Evolutionary conservation across 2,888 invertebrate genomes (phyloP), one percentile per base, ranked within the genome.

Genomic region (Phymatocera aterrima): DNA sequence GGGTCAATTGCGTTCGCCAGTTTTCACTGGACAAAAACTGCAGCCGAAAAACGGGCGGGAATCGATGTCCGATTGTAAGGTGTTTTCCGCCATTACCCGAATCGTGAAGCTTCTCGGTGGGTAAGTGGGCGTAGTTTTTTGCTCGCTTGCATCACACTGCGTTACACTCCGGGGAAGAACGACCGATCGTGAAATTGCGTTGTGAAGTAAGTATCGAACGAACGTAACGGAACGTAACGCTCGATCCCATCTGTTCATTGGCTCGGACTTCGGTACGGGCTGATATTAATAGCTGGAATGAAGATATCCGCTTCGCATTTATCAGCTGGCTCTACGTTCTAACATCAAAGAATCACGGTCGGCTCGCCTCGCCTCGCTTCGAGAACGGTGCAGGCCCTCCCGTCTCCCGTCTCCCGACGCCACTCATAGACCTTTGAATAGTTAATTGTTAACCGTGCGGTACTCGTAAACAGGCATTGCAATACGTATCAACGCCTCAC

Each of bases 311-410:
- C 82, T 81, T 70, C 83, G 78, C 80, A 80, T 84, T 86, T 86
- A 86, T 86, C 84, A 84, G 84, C 68, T 68, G 82, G 84, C 82
- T 84, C 84, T 84, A 84, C 83, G 83, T 83, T 83, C 82, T 81
- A 80, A 83, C 83, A 83, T 86, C 85, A 84, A 85, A 85, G 84
- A 64, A 24, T 31, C 54, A 21, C 18, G 31, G 46, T 51, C 65
- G 34, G 12, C 48, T 28, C 31, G 70, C 70, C 18, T 68, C 43
- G 68, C 43, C 46, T 43, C 18, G 72, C 51, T 31, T 68, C 24
- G 68, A 31, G 60, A 60, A 15, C n/a, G 12, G 6, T 21, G 6
- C 54, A 6, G n/a, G 54, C 54, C 54, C 6, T 6, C 54, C 54
- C 18, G 54, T 21, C 3, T 21, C 4, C 54, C 37, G 64, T 37